phyloP scores from a whole-genome alignment of 2,113 vertebrate genomes.

The Rafetus swinhoei region DNA sequence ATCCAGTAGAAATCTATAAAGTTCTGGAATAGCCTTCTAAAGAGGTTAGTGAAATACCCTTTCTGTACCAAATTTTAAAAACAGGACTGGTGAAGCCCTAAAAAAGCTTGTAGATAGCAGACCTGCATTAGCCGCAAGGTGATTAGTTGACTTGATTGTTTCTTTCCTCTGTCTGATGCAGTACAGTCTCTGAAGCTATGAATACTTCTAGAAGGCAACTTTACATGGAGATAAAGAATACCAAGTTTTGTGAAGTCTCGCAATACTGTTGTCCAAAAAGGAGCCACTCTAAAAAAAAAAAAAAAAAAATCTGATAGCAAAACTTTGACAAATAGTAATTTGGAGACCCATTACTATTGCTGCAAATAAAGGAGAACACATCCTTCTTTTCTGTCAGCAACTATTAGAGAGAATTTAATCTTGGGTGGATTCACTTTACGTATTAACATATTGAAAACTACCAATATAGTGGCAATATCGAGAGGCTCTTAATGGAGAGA shows the following conservation, averaged over 20 bases:
- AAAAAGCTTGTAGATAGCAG: not conserved
- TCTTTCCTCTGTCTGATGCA: not conserved
- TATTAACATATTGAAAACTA: not conserved
- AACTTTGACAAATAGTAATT: too few species aligned
- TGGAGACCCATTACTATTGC: not conserved
- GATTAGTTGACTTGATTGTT: not conserved
- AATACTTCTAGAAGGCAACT: not conserved
- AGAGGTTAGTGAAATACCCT: not conserved
- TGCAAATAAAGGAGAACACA: accelerated
- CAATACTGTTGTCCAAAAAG: not conserved
- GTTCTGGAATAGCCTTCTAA: not conserved
- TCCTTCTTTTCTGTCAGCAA: not conserved
- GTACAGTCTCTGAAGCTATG: not conserved
- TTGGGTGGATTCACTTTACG: not conserved
- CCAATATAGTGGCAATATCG: not conserved
- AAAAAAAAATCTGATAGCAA: too few species aligned
- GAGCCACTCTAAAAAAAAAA: not conserved
- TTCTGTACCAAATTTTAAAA: not conserved
- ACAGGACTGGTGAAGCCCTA: not conserved
- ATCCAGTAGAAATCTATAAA: not conserved
- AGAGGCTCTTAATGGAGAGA: not conserved
- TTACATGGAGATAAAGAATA: not conserved
- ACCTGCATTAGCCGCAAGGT: not conserved
- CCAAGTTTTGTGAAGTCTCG: not conserved
- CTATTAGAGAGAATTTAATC: not conserved